Percentiles rank a stretch among this genome's conserved stretches.
Conservation (phyloP, 1,140 invertebrate species). For the Periplaneta americana region DNA sequence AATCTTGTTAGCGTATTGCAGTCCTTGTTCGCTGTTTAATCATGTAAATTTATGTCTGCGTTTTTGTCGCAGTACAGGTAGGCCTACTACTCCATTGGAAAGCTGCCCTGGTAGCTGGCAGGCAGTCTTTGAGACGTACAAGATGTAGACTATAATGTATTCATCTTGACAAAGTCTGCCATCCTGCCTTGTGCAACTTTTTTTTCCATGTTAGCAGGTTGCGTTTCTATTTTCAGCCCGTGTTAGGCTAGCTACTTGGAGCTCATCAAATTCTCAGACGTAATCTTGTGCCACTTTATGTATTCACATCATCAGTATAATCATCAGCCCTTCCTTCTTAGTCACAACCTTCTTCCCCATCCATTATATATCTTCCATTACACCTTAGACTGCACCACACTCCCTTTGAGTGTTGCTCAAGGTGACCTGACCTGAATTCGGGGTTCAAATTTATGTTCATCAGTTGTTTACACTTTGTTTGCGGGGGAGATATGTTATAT, state of each 20-base stretch:
- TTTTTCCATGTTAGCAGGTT: background rate
- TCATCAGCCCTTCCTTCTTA: background rate
- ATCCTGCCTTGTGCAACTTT: background rate
- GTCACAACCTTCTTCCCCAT: background rate
- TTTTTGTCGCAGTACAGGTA: too few relatives aligned
- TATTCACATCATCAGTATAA: background rate
- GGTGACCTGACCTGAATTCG: background rate
- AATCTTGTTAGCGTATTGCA: too few relatives aligned
- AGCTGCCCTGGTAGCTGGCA: too few relatives aligned
- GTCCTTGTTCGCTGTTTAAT: too few relatives aligned
- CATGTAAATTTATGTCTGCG: too few relatives aligned
- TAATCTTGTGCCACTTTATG: background rate
- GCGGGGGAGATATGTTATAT: too few relatives aligned
- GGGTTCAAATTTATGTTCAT: background rate
- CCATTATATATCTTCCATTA: background rate
- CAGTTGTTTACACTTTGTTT: background rate
- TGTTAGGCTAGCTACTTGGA: background rate
- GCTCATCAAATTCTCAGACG: background rate
- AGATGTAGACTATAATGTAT: too few relatives aligned
- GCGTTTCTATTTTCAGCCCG: background rate
- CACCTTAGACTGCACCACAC: background rate
- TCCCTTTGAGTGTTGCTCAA: background rate
- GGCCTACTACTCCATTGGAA: too few relatives aligned
- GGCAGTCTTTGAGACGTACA: too few relatives aligned
- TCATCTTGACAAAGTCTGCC: background rate